phyloP scores from a whole-genome alignment of 2,113 vertebrate genomes.

The Boleophthalmus pectinirostris region DNA sequence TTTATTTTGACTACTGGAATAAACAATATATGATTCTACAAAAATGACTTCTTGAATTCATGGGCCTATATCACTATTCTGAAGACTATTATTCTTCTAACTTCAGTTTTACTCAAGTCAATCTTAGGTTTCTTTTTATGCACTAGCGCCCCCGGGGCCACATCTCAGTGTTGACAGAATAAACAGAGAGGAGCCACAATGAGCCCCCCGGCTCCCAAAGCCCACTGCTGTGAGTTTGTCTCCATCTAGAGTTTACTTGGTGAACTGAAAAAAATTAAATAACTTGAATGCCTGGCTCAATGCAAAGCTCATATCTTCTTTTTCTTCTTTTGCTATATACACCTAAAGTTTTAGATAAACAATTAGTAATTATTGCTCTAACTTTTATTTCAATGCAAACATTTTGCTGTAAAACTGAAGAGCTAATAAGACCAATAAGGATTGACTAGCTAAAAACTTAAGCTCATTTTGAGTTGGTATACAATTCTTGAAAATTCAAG shows the following conservation, averaged over 20 bases:
- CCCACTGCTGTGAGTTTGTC: conserved; percentile 3
- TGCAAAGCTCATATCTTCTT: no score
- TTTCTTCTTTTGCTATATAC: no score
- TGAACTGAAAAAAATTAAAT: neutral
- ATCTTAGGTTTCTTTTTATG: conserved; percentile 15
- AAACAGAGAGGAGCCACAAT: conserved; percentile 35
- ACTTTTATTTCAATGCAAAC: neutral
- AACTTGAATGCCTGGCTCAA: no score
- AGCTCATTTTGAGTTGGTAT: no score
- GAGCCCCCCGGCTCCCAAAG: neutral
- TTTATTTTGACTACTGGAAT: no score
- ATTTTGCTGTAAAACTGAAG: neutral
- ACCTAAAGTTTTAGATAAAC: no score
- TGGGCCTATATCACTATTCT: neutral
- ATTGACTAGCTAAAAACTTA: neutral
- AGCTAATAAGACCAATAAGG: neutral
- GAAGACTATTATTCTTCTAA: conserved; percentile 23
- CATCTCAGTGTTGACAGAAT: conserved; percentile 35
- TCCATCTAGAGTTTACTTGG: conserved; percentile 52
- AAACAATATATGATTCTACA: no score
- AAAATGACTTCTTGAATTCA: no score
- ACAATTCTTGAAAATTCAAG: neutral
- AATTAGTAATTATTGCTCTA: no score
- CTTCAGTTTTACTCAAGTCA: conserved; percentile 8
- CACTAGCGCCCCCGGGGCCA: conserved; percentile 19